phyloP scores from a whole-genome alignment of 2,888 invertebrate species.

The Ganaspis brasiliensis region DNA sequence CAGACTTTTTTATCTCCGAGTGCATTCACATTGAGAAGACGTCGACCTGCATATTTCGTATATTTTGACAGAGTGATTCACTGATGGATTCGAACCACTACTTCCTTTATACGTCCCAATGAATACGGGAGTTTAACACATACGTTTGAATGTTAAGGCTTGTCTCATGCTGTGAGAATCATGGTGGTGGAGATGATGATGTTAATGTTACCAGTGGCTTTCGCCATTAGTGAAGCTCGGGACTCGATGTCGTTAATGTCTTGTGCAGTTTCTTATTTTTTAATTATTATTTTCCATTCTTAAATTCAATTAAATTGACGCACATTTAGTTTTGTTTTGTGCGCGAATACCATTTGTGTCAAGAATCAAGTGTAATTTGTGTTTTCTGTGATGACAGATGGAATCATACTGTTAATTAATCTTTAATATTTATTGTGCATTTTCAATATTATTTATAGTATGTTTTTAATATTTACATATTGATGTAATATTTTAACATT shows the following conservation, averaged over 20 bases:
- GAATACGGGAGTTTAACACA: slow-evolving; percentile 59
- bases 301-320: not conserved
- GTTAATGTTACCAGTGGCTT: slow-evolving; percentile 60
- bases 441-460: too few species aligned
- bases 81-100: slow-evolving; percentile 56
- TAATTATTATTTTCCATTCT: not conserved
- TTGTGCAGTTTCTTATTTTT: slow-evolving; percentile 1
- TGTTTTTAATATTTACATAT: too few species aligned
- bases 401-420: too few species aligned
- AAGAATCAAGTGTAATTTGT: too few species aligned
- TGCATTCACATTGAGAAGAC: slow-evolving; percentile 29
- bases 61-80: slow-evolving; percentile 60
- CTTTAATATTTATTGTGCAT: too few species aligned
- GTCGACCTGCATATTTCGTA: slow-evolving; percentile 50
- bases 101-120: slow-evolving; percentile 54
- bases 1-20: slow-evolving; percentile 18
- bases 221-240: slow-evolving; percentile 62
- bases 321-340: too few species aligned
- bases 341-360: too few species aligned
- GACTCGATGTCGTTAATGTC: slow-evolving; percentile 57
- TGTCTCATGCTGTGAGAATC: slow-evolving; percentile 55
- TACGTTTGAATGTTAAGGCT: slow-evolving; percentile 59
- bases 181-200: slow-evolving; percentile 70
- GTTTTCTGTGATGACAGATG: too few species aligned
- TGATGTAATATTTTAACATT: too few species aligned